A percentile compares a stretch with the other conserved stretches of the same genome.
Evolutionary conservation across 1,140 invertebrate genomes (phyloP).

Genomic region (Phthorimaea operculella): DNA sequence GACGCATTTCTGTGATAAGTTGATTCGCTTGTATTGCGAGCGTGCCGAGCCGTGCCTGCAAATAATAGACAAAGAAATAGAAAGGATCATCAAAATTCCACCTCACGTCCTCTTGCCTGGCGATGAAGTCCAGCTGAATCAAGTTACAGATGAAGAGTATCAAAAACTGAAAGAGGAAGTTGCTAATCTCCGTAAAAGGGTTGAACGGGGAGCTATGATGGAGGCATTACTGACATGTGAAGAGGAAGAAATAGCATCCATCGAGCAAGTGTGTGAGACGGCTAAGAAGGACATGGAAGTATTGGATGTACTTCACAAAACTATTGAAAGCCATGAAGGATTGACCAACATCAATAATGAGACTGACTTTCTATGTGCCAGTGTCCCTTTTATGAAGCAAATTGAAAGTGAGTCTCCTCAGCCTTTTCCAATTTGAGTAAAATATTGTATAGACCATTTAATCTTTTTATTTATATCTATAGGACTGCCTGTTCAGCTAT

Average conservation of each 20-base stretch:
- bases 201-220: conserved; percentile 52
- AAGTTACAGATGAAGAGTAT: conserved; percentile 45
- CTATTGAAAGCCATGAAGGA: conserved; percentile 26
- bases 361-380: conserved; percentile 43
- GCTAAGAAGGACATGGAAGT: conserved; percentile 55
- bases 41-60: conserved; percentile 40
- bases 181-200: conserved; percentile 32
- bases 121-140: conserved; percentile 46
- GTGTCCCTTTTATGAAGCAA: conserved; percentile 35
- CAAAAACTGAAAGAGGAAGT: conserved; percentile 47
- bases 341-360: conserved; percentile 38
- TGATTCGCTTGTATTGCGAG: conserved; percentile 47
- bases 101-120: conserved; percentile 47
- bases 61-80: conserved; percentile 51
- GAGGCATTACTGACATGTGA: conserved; percentile 50
- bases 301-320: conserved; percentile 43
- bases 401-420: conserved; percentile 9
- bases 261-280: conserved; percentile 50
- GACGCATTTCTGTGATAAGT: conserved; percentile 44
- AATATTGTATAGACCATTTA: too few relatives aligned
- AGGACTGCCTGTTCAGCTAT: too few relatives aligned
- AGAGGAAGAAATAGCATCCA: conserved; percentile 44
- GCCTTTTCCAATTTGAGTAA: too few relatives aligned
- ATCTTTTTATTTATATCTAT: too few relatives aligned
- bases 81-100: conserved; percentile 44